These are phyloP conservation scores for Sinella curviseta DNA, from an alignment of 1,140 invertebrate species.

Conservation along the genomic window DNA sequence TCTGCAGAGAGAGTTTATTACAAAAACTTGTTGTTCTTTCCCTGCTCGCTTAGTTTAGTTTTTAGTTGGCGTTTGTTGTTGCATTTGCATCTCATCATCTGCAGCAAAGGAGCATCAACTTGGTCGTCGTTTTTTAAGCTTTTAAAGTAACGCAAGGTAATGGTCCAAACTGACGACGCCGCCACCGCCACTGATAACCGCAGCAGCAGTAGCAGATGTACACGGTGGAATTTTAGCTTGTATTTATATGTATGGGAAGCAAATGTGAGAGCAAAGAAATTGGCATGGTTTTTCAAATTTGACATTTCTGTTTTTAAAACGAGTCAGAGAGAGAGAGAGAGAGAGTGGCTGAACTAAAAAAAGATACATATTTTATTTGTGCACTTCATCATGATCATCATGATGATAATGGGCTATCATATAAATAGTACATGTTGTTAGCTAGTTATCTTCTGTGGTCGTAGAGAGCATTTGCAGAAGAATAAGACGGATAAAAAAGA, in stretches of 20 bases:
- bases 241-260: neutral
- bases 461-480: too few species aligned
- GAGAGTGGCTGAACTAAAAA: neutral
- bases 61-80: too few species aligned
- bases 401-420: neutral
- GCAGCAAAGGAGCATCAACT: too few species aligned
- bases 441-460: too few species aligned
- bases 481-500: too few species aligned
- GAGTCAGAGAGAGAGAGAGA: neutral
- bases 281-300: neutral
- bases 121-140: neutral
- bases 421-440: neutral
- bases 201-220: too few species aligned
- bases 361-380: neutral
- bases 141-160: neutral
- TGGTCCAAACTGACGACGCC: neutral
- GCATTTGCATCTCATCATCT: too few species aligned
- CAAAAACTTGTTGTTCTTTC: too few species aligned
- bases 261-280: neutral
- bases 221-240: neutral
- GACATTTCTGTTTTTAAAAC: neutral
- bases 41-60: too few species aligned
- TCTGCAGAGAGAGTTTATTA: too few species aligned
- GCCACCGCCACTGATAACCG: too few species aligned
- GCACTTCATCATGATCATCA: neutral